Base-by-base conservation (phyloP, 2,113 vertebrate genomes). In the Pangasianodon hypophthalmus region DNA sequence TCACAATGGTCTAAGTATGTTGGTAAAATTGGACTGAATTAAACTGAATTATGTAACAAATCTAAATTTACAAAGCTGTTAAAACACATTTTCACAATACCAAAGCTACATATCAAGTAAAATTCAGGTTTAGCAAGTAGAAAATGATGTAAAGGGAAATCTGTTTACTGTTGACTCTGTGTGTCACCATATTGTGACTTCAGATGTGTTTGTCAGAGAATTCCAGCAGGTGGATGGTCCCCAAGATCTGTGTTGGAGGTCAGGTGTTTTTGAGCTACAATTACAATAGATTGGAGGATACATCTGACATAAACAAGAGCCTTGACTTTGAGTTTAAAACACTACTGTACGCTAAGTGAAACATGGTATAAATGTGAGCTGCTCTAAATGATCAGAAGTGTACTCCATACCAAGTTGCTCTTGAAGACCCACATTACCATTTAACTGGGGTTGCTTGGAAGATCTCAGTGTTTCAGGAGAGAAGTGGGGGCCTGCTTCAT, bases 401-500 rank as follows among this genome's bases (percentile, higher is more conserved):
- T 86, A 32, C 6, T 29, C 3, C 14, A 48, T 50, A 69, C 26
- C 19, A 19, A 86, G 29, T 37, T 77, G 6, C 67, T 73, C 50
- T 71, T 85, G 37, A 73, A 58, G 44, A 84, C 37, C 71, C 48
- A 79, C 26, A 79, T 81, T 89, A 87, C 10, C 69, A 69, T 62
- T 58, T 6, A 48, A 44, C 18, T 58, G 46, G 26, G 48, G 79
- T 48, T 75, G 73, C 75, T 24, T 64, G 48, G 18, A 64, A 41
- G 41, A 87, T 19, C 79, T 54, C 62, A 50, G 24, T 86, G 77
- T 73, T 84, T 46, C 37, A 50, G 58, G 50, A 90, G 71, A 16
- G 84, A 87, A 52, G 64, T 46, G 48, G 58, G 85, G 85, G 41
- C n/a, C 71, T 85, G 67, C 37, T 87, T 82, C 5, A 81, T 67